phyloP scores from a whole-genome alignment of 1,140 invertebrate genomes.

The Lamellibrachia luymesi region DNA sequence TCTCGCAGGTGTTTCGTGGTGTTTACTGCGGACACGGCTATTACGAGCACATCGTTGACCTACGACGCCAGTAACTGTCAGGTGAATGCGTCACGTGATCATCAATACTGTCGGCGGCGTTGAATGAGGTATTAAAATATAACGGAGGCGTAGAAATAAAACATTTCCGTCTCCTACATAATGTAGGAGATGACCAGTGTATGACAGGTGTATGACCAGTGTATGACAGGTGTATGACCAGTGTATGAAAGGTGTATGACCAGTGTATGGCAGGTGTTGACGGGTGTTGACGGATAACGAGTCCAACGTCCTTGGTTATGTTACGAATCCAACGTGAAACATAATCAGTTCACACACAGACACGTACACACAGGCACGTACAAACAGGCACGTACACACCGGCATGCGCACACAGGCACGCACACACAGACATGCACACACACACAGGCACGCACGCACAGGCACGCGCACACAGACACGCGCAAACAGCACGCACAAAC shows the following conservation, averaged over 20 bases:
- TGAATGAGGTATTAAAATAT: background rate
- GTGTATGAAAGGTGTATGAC: background rate
- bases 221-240: background rate
- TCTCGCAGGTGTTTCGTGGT: background rate
- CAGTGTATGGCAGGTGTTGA: background rate
- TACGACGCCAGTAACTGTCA: background rate
- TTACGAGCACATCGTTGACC: background rate
- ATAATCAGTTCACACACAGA: too few relatives aligned
- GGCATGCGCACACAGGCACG: too few relatives aligned
- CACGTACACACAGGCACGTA: too few relatives aligned
- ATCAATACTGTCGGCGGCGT: background rate
- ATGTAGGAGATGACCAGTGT: background rate
- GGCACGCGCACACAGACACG: too few relatives aligned
- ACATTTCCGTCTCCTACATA: background rate
- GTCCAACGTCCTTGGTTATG: too few relatives aligned
- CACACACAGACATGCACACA: too few relatives aligned
- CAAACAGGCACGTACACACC: too few relatives aligned
- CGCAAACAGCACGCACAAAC: too few relatives aligned
- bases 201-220: background rate
- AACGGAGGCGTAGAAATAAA: slow-evolving; percentile 9
- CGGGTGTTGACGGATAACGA: too few relatives aligned
- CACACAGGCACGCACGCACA: too few relatives aligned
- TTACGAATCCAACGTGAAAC: too few relatives aligned
- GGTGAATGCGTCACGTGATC: background rate
- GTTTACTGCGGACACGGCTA: too few relatives aligned